phyloP scores from a whole-genome alignment of 2,113 vertebrate genomes.

The Pedetes capensis region DNA sequence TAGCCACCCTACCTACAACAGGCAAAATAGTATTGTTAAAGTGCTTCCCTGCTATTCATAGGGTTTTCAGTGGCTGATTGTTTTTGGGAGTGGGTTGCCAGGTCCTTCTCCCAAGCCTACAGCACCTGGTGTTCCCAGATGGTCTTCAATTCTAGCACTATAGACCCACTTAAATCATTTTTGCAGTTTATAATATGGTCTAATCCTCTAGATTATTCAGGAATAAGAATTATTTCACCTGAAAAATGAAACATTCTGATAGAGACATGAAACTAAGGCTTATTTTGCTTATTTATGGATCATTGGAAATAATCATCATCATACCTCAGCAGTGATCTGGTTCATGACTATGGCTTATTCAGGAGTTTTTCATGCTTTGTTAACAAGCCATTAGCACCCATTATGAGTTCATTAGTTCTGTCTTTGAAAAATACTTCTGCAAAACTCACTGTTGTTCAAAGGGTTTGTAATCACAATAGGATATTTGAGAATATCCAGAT shows the following conservation, averaged over 20 bases:
- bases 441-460: neutral
- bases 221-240: neutral
- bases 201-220: neutral
- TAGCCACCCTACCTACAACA: too few relatives aligned
- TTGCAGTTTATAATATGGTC: neutral
- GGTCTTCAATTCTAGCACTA: neutral
- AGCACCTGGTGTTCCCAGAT: too few relatives aligned
- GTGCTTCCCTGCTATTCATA: too few relatives aligned
- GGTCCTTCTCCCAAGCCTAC: too few relatives aligned
- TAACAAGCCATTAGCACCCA: constrained; percentile 53
- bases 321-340: neutral
- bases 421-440: constrained; percentile 51
- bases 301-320: constrained; percentile 24
- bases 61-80: too few relatives aligned
- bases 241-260: neutral
- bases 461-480: neutral
- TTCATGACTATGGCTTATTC: constrained; percentile 40
- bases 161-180: neutral
- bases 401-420: constrained; percentile 27
- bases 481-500: neutral
- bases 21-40: too few relatives aligned
- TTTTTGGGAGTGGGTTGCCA: too few relatives aligned
- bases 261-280: neutral
- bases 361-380: constrained; percentile 52
- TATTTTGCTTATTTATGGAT: neutral